Percentiles rank a stretch among this genome's conserved stretches.
Conservation (phyloP, 2,888 invertebrate species). For the Strigamia crassipes region DNA sequence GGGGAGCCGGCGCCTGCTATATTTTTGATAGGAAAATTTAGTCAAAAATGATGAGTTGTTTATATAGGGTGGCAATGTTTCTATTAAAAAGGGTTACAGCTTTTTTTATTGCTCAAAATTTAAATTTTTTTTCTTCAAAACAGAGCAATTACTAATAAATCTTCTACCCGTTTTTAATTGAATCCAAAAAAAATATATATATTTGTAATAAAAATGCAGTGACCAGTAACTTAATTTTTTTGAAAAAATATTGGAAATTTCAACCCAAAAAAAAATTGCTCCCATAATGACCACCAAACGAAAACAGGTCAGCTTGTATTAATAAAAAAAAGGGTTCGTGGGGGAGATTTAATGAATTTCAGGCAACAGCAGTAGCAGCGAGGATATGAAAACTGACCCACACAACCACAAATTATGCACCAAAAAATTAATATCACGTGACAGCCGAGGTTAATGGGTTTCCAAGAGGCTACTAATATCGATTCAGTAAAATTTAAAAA, state of each 20-base stretch:
- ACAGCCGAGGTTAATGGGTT: constrained; percentile 27
- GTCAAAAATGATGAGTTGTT: constrained; percentile 25
- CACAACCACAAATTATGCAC: constrained; percentile 27
- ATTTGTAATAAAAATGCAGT: constrained; percentile 25
- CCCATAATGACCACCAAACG: neutral
- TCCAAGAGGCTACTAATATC: constrained; percentile 22
- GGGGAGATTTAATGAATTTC: constrained; percentile 30
- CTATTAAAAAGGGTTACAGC: neutral
- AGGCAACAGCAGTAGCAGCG: constrained; percentile 18
- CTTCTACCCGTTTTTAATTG: constrained; percentile 5
- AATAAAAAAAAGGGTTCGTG: neutral
- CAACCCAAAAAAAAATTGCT: neutral
- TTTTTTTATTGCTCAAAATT: constrained; percentile 11
- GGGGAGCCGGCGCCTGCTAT: neutral
- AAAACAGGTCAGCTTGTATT: constrained; percentile 12
- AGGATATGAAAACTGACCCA: constrained; percentile 30
- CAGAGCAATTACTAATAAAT: constrained; percentile 10
- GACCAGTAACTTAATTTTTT: neutral
- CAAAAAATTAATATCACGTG: constrained; percentile 26
- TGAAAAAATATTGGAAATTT: neutral
- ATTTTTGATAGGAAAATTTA: constrained; percentile 22
- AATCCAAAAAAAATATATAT: neutral
- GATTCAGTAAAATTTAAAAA: neutral
- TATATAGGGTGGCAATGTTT: neutral
- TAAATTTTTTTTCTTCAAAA: neutral